Base-by-base conservation (phyloP, 1,140 invertebrate genomes). In the Leptinotarsa defecta region DNA sequence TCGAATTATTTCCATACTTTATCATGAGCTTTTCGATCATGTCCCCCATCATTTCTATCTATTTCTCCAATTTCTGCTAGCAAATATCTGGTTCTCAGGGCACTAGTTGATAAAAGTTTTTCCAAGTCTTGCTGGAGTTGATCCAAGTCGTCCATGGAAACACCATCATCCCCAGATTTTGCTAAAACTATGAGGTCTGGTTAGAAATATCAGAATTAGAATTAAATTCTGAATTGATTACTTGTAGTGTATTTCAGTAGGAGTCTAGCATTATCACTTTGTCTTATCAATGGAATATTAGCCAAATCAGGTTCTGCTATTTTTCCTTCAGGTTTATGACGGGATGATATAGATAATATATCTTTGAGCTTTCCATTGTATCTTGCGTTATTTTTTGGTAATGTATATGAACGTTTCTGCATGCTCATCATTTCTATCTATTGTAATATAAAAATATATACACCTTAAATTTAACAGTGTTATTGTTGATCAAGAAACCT, bases 101-200 rank as follows among this genome's bases (percentile, higher is more conserved):
- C 93, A 48, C 94, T 92, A 63, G 92, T 93, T 0, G 94, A 94
- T 13, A 97, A 87, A 43, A 98, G 85, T 61, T 92, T 92, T 86
- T 98, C 96, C n/a, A 98, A 85, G 84, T 98, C 96, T 62, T 93
- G 83, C 83, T 98, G 96, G 13, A 98, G 86, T 1, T 89, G 88
- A 84, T 97, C 95, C 15, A 98, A 86, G 84, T 81, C 80, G 77
- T 97, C 95, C 85, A 94, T 91, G 2, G 87, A 88, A 68, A 94
- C 86, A 49, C 89, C 88, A 73, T 92, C 91, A 52, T 91, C 91
- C n/a, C 87, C 81, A 48, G 86, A 82, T 19, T 91, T 87, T 62
- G 87, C 86, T 34, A 94, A 80, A 67, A 93, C 90, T 85, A 83
- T 75, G 81, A 78, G 13, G 49, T 5, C 24, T 24, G 34, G 19